Evolutionary conservation across 2,797 vertebrate species (phyloP).

Genomic region (Pangasius macronema): DNA sequence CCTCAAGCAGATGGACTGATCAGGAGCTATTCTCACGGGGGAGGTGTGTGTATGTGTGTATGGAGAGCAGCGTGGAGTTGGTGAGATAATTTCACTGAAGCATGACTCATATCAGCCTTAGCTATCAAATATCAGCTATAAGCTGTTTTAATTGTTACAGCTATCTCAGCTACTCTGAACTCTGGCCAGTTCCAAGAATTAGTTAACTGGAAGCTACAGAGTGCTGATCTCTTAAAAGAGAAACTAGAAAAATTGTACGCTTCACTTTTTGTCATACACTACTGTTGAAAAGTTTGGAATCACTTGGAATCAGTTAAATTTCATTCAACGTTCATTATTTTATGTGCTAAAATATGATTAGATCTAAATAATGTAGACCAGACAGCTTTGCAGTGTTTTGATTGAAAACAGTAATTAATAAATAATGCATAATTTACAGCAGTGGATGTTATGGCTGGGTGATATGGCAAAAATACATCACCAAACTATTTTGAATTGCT

Average conservation of each 20-base stretch:
- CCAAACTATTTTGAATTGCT: neutral
- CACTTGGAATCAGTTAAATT: neutral
- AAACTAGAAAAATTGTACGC: constrained; percentile 1
- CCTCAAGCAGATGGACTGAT: constrained; percentile 21
- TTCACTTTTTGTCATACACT: constrained; percentile 16
- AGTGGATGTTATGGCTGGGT: no score
- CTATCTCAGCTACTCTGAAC: constrained; percentile 19
- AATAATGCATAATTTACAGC: neutral
- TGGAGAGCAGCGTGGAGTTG: neutral
- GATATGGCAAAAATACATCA: neutral
- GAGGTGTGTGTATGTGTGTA: neutral
- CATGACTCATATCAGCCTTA: neutral
- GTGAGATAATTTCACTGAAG: constrained; percentile 1
- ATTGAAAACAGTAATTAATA: neutral
- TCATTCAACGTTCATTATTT: neutral
- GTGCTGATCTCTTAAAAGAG: constrained; percentile 5
- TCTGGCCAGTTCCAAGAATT: neutral
- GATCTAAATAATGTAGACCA: neutral
- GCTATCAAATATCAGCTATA: constrained; percentile 7
- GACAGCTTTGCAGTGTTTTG: neutral
- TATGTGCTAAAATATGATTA: neutral
- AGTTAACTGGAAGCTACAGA: constrained; percentile 15
- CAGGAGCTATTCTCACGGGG: neutral
- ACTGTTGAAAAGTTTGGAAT: constrained; percentile 11
- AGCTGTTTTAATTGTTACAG: constrained; percentile 26